Conservation (phyloP, 2,113 vertebrate genomes). For the Colinus virginianus region DNA sequence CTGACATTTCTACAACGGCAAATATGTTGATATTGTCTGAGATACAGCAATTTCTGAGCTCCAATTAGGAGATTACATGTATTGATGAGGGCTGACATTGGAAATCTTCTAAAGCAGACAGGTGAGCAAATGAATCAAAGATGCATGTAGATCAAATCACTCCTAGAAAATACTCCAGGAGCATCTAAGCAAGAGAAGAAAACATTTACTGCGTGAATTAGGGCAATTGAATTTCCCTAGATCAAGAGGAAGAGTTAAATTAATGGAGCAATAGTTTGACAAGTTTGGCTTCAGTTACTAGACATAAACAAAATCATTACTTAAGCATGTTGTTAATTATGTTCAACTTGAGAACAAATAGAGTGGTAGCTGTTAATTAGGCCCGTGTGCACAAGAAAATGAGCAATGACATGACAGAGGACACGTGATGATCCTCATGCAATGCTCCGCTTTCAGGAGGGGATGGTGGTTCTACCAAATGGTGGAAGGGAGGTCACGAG, state of each 20-base stretch:
- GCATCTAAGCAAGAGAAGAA: conserved; percentile 48
- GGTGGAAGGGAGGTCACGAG: neutral
- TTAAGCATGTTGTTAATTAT: conserved; percentile 66
- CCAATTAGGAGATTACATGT: conserved; percentile 64
- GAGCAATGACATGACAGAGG: neutral
- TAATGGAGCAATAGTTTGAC: conserved; percentile 66
- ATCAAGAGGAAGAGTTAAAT: conserved; percentile 66
- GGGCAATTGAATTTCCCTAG: conserved; percentile 59
- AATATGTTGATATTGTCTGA: conserved; percentile 69
- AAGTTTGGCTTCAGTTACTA: conserved; percentile 51
- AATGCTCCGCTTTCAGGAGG: neutral
- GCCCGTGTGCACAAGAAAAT: conserved; percentile 29
- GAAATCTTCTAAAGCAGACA: conserved; percentile 40
- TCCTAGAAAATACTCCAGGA: conserved; percentile 53
- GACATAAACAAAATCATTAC: conserved; percentile 57
- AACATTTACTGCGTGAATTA: conserved; percentile 53
- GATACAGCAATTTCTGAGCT: conserved; percentile 61
- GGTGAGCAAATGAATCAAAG: conserved; percentile 26
- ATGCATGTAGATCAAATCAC: neutral
- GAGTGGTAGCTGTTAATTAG: conserved; percentile 68
- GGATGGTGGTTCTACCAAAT: neutral
- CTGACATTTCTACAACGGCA: conserved; percentile 36
- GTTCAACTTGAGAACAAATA: conserved; percentile 66
- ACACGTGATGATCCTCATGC: neutral
- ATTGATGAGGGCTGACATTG: conserved; percentile 23